Percentiles rank a stretch among this genome's conserved stretches.
Evolutionary conservation across 1,140 invertebrate genomes (phyloP).

Genomic region (Drosophila ercepeae): DNA sequence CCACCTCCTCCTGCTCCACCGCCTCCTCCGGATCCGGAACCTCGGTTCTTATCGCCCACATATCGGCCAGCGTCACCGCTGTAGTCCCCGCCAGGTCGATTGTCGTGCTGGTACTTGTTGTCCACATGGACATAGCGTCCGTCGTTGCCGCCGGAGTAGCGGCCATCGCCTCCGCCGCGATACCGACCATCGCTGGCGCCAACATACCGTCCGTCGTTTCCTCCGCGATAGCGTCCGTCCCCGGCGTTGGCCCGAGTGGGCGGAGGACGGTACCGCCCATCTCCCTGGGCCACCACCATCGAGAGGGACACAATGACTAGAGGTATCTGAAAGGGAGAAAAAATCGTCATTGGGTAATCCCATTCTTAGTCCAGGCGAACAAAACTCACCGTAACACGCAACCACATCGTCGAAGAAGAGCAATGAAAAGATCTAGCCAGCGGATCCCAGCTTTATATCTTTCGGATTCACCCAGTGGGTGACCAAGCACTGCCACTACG

Average conservation of each 20-base stretch:
- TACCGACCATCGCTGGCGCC: slow-evolving; percentile 62
- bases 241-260: slow-evolving; percentile 8
- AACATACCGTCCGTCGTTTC: slow-evolving; percentile 58
- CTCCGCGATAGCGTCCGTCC: slow-evolving; percentile 30
- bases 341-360: neutral
- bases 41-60: slow-evolving; percentile 39
- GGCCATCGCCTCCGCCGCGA: slow-evolving; percentile 57
- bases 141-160: slow-evolving; percentile 67
- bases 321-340: slow-evolving; percentile 35
- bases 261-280: slow-evolving; percentile 76
- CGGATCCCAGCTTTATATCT: slow-evolving; percentile 61
- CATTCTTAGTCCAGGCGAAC: neutral
- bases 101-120: slow-evolving; percentile 71
- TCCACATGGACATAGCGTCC: slow-evolving; percentile 79
- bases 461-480: slow-evolving; percentile 22
- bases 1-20: slow-evolving; percentile 32
- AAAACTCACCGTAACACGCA: slow-evolving; percentile 66
- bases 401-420: slow-evolving; percentile 58
- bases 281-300: slow-evolving; percentile 61
- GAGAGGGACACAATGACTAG: slow-evolving; percentile 32
- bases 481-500: slow-evolving; percentile 12
- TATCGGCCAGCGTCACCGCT: slow-evolving; percentile 48
- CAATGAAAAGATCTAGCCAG: slow-evolving; percentile 46
- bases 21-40: slow-evolving; percentile 24
- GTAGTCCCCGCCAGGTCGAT: slow-evolving; percentile 65